These are phyloP conservation scores for Columba janthina DNA, from an alignment of 2,113 vertebrate species.

Conservation along the genomic window DNA sequence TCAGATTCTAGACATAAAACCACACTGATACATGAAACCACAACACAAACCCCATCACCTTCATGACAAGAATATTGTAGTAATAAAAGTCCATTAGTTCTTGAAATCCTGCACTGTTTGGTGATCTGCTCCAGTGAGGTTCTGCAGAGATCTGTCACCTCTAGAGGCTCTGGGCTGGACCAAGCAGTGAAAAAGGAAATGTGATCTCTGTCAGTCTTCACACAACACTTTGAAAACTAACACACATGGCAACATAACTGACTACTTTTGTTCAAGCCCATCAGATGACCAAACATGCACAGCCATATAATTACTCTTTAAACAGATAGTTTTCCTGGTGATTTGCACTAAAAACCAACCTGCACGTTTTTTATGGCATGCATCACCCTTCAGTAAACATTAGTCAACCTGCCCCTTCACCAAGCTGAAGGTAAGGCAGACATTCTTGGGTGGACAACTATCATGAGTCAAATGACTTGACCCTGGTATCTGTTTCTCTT, in stretches of 20 bases:
- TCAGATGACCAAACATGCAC: neutral
- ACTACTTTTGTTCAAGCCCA: neutral
- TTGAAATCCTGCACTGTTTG: constrained; percentile 54
- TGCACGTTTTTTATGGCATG: neutral
- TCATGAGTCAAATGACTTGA: neutral
- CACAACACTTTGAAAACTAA: constrained; percentile 28
- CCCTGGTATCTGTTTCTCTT: neutral
- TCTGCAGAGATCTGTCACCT: constrained; percentile 39
- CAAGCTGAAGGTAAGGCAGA: neutral
- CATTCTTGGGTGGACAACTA: neutral
- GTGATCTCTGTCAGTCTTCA: constrained; percentile 61
- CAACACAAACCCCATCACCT: neutral
- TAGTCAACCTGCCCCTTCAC: neutral
- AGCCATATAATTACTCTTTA: neutral
- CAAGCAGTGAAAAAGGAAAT: constrained; percentile 23
- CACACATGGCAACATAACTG: neutral
- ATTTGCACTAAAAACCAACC: neutral
- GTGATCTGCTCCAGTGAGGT: constrained; percentile 51
- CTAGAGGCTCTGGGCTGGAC: neutral
- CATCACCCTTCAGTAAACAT: no score
- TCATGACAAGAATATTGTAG: constrained; percentile 18
- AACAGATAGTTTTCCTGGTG: neutral
- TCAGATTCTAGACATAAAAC: constrained; percentile 11
- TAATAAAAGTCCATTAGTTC: constrained; percentile 45
- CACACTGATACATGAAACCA: constrained; percentile 17